Percentiles rank a stretch among this genome's conserved stretches.
phyloP scores from a whole-genome alignment of 2,797 vertebrate genomes.

The Hyperoplus immaculatus region DNA sequence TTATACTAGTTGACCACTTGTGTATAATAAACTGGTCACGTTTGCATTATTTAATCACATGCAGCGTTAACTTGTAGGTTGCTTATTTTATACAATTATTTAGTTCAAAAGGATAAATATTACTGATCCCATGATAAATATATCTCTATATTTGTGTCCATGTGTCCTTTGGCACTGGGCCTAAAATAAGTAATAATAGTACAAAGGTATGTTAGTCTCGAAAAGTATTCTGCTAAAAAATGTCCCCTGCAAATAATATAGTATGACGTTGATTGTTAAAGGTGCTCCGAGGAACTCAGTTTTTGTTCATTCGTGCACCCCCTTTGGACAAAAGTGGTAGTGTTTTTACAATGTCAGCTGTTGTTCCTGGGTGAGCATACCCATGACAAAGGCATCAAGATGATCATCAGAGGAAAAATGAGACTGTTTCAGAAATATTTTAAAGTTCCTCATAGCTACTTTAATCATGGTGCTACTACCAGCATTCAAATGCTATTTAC shows the following conservation, averaged over 20 bases:
- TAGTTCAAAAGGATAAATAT: neutral
- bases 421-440: no score
- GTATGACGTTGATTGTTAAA: neutral
- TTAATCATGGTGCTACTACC: no score
- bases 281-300: neutral
- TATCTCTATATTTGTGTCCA: neutral
- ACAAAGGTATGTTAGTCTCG: neutral
- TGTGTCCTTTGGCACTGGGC: neutral
- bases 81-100: neutral
- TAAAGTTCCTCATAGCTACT: no score
- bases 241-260: neutral
- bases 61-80: neutral
- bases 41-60: neutral
- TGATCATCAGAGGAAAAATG: no score
- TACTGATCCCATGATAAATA: neutral
- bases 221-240: neutral
- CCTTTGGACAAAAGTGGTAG: no score
- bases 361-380: no score
- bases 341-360: no score
- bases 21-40: neutral
- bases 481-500: no score
- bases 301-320: no score
- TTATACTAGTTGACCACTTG: conserved; percentile 1
- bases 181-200: no score
- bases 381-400: no score